A percentile compares a stretch with the other conserved stretches of the same genome.
Conservation (phyloP, 2,888 invertebrate genomes). For the Poecilobothrus nobilitatus region DNA sequence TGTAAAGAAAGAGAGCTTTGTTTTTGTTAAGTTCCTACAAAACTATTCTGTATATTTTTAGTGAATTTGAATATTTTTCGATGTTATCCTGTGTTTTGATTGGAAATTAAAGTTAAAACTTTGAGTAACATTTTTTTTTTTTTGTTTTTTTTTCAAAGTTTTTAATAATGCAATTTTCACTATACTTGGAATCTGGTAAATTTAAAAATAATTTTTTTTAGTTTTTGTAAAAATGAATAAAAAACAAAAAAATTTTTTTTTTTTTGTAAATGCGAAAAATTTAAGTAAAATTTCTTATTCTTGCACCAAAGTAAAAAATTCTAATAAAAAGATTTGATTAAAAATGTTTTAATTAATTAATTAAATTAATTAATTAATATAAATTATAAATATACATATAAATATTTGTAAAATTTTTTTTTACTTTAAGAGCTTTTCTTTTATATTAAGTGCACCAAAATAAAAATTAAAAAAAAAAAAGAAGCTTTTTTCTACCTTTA, state of each 20-base stretch:
- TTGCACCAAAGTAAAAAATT: slow-evolving; percentile 20
- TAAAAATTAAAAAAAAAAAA: background rate
- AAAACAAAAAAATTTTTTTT: background rate
- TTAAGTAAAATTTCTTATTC: background rate
- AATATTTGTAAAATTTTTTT: slow-evolving; percentile 17
- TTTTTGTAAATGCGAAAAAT: background rate
- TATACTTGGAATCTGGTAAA: background rate
- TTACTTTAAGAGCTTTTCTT: slow-evolving; percentile 8
- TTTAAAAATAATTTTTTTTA: background rate
- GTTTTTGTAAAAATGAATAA: too few relatives aligned
- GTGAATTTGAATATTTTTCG: background rate
- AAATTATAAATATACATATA: background rate
- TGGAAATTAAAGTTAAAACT: background rate
- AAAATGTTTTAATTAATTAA: slow-evolving; percentile 8
- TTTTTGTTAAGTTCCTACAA: background rate
- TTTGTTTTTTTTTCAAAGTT: too few relatives aligned
- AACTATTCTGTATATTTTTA: background rate
- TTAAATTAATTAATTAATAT: slow-evolving; percentile 3
- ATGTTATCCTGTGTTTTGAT: background rate
- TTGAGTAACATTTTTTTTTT: too few relatives aligned
- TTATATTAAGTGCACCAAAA: slow-evolving; percentile 17
- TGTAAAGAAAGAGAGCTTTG: too few relatives aligned
- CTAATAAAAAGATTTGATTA: slow-evolving; percentile 17
- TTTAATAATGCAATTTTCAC: too few relatives aligned
- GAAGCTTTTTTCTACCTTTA: background rate